Evolutionary conservation across 2,888 invertebrate genomes (phyloP), one percentile per base, ranked within the genome.

Genomic region (Cryptus armator): DNA sequence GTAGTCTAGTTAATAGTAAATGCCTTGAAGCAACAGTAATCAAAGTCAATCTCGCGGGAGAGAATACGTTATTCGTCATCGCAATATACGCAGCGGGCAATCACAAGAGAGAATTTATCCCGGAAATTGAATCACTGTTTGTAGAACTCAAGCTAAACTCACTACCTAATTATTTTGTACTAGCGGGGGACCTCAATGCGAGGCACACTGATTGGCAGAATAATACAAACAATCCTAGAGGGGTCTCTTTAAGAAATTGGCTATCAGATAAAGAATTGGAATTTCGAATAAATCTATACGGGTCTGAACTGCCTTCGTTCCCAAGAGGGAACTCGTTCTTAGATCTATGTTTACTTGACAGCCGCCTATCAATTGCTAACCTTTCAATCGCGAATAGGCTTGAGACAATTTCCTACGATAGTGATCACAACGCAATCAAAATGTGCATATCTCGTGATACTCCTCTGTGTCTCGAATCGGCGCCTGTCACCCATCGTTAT

Each of bases 181-280:
- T 86, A n/a, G 87, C 83, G 4, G 86, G 86, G 0, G 86, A 85
- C 19, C 19, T 84, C 0, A 86, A 86, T 24, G 85, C 82, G 0
- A 83, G 83, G 14, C 83, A 85, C 10, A 0, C 29, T 0, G 16
- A 43, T 2, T 86, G 86, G 86, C 51, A 56, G 44, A 84, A 84
- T 10, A 0, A 0, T 0, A 48, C 14, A 9, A 81, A 81, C 12
- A 86, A 86, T 44, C 24, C 66, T 0, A 53, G 76, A 53, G 85
- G 85, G 2, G 37, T 37, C 37, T 37, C 37, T 9, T 37, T 62
- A 62, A 62, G 14, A 29, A 46, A 46, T 14, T 74, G 74, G 74
- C 5, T 74, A 10, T 12, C 4, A 9, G 14, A 62, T 2, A 32
- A 32, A n/a, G 14, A 74, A 62, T 46, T 16, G 14, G 5, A 44